phyloP scores from a whole-genome alignment of 1,140 invertebrate genomes.

The Trachymyrmex septentrionalis region DNA sequence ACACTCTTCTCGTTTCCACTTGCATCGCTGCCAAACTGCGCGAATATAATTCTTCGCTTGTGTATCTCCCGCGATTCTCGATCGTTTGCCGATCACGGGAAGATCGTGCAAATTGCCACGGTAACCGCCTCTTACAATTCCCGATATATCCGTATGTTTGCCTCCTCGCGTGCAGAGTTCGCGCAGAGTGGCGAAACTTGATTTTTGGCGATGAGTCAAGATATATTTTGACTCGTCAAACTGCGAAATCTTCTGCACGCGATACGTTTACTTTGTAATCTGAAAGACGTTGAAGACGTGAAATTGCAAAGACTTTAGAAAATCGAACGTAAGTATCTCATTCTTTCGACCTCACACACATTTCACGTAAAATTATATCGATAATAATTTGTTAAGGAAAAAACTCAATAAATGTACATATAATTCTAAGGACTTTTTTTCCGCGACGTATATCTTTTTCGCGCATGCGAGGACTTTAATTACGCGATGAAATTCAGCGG shows the following conservation, averaged over 20 bases:
- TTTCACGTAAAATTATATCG: background rate
- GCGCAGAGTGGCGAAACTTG: background rate
- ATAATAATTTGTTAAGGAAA: background rate
- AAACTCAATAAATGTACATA: background rate
- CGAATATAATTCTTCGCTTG: constrained; percentile 66
- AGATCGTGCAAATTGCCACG: constrained; percentile 70
- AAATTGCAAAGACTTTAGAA: background rate
- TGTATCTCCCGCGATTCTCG: constrained; percentile 51
- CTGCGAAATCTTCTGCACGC: background rate
- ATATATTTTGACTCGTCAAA: background rate
- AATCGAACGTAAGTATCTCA: background rate
- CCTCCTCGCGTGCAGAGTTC: constrained; percentile 25
- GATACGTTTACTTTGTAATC: background rate
- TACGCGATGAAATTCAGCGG: background rate
- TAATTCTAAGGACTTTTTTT: background rate
- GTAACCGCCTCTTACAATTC: constrained; percentile 55
- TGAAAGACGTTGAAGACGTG: background rate
- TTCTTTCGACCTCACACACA: background rate
- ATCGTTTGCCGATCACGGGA: constrained; percentile 58
- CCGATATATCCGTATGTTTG: constrained; percentile 16
- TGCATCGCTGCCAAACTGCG: constrained; percentile 52
- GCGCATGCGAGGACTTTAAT: constrained; percentile 14
- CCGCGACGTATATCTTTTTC: background rate
- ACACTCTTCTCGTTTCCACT: constrained; percentile 58
- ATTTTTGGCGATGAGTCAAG: constrained; percentile 3